A percentile compares a stretch with the other conserved stretches of the same genome.
phyloP scores from a whole-genome alignment of 2,113 vertebrate species.

The Chionodraco myersi region DNA sequence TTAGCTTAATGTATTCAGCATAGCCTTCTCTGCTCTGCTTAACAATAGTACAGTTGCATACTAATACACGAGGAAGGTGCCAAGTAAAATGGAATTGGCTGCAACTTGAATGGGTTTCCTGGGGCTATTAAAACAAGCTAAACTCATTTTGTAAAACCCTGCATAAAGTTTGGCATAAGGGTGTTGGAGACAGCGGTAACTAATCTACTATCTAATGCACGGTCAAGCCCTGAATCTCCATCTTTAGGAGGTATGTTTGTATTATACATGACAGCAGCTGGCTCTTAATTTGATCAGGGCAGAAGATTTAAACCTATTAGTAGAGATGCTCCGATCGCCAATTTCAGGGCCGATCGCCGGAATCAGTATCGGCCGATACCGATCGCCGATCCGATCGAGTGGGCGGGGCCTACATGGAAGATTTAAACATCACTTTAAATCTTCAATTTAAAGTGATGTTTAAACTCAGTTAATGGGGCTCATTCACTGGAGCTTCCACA shows the following conservation, averaged over 20 bases:
- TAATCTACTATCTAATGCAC: background rate
- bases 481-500: no score
- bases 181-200: background rate
- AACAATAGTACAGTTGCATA: slow-evolving; percentile 36
- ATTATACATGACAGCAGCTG: background rate
- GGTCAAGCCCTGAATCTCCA: background rate
- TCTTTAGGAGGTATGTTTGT: background rate
- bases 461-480: no score
- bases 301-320: background rate
- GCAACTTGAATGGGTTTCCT: slow-evolving; percentile 41
- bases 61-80: slow-evolving; percentile 16
- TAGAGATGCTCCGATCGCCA: no score
- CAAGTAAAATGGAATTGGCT: slow-evolving; percentile 23
- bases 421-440: no score
- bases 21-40: slow-evolving; percentile 18
- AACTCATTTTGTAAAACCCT: slow-evolving; percentile 3
- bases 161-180: background rate
- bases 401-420: no score
- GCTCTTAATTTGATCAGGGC: background rate
- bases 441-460: no score
- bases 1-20: slow-evolving; percentile 44
- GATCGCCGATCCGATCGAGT: no score
- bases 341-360: no score
- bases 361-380: no score
- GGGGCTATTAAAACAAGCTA: slow-evolving; percentile 25